Conservation (phyloP, 2,113 vertebrate species). For the Pitta sordida region DNA sequence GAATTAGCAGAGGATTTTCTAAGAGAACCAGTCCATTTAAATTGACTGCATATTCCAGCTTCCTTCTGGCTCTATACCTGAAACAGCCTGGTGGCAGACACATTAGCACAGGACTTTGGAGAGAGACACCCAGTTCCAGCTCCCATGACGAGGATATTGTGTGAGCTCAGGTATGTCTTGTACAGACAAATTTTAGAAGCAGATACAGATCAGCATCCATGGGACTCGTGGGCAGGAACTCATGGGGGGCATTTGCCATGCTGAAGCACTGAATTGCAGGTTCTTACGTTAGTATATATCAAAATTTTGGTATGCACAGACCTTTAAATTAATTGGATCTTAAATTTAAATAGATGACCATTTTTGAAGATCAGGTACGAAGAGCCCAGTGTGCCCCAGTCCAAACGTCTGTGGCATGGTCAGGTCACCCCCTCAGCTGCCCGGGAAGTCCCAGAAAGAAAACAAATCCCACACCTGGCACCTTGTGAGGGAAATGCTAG, state of each 20-base stretch:
- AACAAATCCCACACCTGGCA: background rate
- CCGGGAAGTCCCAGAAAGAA: background rate
- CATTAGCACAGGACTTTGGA: background rate
- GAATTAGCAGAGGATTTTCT: background rate
- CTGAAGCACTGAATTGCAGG: background rate
- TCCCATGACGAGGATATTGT: rapidly evolving
- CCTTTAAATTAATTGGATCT: background rate
- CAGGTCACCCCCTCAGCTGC: background rate
- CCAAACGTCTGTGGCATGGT: background rate
- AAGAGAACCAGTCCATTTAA: background rate
- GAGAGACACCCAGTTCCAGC: background rate
- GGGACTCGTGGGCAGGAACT: rapidly evolving
- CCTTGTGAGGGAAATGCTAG: background rate
- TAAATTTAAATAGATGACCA: background rate
- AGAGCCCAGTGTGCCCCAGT: rapidly evolving
- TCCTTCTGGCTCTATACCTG: background rate
- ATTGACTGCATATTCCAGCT: background rate
- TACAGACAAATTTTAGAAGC: background rate
- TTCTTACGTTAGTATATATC: background rate
- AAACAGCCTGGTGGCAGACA: background rate
- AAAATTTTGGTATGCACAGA: background rate
- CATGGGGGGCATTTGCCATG: background rate
- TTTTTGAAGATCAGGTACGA: background rate
- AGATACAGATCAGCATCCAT: background rate
- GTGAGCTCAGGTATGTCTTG: background rate